Percentiles rank a stretch among this genome's conserved stretches.
These are phyloP conservation scores for Dromiciops gliroides DNA, from an alignment of 2,113 vertebrate genomes.

Conservation along the genomic window DNA sequence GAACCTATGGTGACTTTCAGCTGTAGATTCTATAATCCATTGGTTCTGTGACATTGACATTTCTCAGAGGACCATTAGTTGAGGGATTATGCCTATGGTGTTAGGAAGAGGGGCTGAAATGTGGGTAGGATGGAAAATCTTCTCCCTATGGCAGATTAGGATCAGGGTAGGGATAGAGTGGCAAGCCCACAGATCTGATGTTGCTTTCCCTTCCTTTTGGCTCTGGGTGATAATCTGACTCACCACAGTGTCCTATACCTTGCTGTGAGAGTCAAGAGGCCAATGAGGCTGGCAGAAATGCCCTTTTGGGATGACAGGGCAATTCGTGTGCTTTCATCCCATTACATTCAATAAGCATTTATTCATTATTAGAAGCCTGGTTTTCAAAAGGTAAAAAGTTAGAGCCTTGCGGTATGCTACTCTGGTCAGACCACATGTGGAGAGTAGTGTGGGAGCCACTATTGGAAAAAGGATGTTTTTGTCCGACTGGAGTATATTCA, in stretches of 20 bases:
- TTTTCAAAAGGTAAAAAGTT: too few species aligned
- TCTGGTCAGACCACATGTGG: too few species aligned
- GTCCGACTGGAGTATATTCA: too few species aligned
- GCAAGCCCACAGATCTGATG: neutral
- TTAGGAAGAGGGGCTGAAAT: neutral
- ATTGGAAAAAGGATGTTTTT: too few species aligned
- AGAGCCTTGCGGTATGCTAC: too few species aligned
- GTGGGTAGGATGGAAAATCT: neutral
- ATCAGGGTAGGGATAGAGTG: too few species aligned
- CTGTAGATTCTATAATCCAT: neutral
- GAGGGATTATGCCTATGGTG: neutral
- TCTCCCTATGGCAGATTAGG: too few species aligned
- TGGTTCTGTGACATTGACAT: neutral
- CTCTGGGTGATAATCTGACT: constrained; percentile 14
- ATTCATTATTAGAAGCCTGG: too few species aligned
- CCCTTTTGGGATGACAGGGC: neutral
- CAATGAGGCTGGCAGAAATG: too few species aligned
- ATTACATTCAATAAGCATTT: too few species aligned
- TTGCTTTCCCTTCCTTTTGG: neutral
- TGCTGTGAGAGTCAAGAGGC: neutral
- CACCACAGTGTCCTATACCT: neutral
- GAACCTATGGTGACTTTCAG: neutral
- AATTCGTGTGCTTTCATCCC: neutral
- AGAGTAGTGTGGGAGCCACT: too few species aligned
- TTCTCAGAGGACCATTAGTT: neutral